Evolutionary conservation across 2,888 invertebrate species (phyloP).

Genomic region (Protonemura montana): DNA sequence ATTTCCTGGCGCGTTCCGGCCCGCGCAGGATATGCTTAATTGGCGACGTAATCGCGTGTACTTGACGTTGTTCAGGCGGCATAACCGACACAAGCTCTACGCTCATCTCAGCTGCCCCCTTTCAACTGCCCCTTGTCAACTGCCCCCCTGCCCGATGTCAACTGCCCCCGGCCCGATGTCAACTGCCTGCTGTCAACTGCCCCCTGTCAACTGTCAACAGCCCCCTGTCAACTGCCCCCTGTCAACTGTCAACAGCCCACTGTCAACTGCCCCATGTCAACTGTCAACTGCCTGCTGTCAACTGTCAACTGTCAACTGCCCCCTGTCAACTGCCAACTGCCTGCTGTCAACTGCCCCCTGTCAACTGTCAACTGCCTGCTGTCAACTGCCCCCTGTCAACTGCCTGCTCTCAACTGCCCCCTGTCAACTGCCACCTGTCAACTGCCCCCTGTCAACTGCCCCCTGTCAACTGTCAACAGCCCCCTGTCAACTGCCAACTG

Average conservation of each 20-base stretch:
- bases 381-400: too few relatives aligned
- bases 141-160: too few relatives aligned
- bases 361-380: constrained; percentile 21
- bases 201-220: not conserved
- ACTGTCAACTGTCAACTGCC: too few relatives aligned
- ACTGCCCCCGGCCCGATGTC: constrained; percentile 41
- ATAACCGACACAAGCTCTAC: too few relatives aligned
- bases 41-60: constrained; percentile 37
- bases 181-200: not conserved
- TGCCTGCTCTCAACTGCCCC: too few relatives aligned
- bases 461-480: too few relatives aligned
- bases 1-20: constrained; percentile 51
- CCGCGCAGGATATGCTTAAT: constrained; percentile 50
- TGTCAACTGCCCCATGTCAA: not conserved
- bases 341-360: constrained; percentile 20
- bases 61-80: not conserved
- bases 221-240: not conserved
- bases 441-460: too few relatives aligned
- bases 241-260: constrained; percentile 38
- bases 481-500: too few relatives aligned
- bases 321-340: not conserved
- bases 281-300: not conserved
- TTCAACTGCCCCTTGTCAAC: too few relatives aligned
- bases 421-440: not conserved
- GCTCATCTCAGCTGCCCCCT: too few relatives aligned